Evolutionary conservation across 1,140 invertebrate genomes (phyloP).

Genomic region (Oppia nitens): DNA sequence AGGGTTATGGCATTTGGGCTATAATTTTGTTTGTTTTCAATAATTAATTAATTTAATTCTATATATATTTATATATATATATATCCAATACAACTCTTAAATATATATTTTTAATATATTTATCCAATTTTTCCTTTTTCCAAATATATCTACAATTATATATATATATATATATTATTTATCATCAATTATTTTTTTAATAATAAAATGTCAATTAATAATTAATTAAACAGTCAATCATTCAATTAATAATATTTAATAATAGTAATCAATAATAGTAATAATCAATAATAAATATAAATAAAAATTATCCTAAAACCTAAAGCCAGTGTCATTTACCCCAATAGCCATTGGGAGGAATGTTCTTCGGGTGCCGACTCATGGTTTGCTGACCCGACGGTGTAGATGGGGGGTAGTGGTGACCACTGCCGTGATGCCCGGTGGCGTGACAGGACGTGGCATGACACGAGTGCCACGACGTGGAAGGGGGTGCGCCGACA

Average conservation of each 20-base stretch:
- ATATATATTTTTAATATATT: not conserved
- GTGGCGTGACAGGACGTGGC: constrained; percentile 22
- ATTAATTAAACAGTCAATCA: no score
- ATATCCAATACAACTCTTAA: not conserved
- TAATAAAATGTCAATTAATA: no score
- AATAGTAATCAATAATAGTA: constrained; percentile 4
- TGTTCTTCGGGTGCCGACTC: constrained; percentile 11
- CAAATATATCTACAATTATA: no score
- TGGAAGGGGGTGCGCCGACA: constrained; percentile 21
- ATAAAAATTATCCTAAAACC: not conserved
- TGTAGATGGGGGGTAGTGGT: constrained; percentile 12
- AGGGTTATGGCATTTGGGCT: not conserved
- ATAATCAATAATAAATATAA: not conserved
- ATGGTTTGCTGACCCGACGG: constrained; percentile 14
- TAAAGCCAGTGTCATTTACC: constrained; percentile 19
- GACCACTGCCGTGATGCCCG: constrained; percentile 18
- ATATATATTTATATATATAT: no score
- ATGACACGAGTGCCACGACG: constrained; percentile 24
- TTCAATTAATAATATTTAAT: no score
- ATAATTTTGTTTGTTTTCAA: not conserved
- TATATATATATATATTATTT: no score
- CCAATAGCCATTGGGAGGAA: constrained; percentile 23
- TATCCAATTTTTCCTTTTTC: not conserved
- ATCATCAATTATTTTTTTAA: no score
- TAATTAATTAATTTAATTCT: not conserved